Conservation (phyloP, 2,797 vertebrate species). For the Phataginus tetradactyla region DNA sequence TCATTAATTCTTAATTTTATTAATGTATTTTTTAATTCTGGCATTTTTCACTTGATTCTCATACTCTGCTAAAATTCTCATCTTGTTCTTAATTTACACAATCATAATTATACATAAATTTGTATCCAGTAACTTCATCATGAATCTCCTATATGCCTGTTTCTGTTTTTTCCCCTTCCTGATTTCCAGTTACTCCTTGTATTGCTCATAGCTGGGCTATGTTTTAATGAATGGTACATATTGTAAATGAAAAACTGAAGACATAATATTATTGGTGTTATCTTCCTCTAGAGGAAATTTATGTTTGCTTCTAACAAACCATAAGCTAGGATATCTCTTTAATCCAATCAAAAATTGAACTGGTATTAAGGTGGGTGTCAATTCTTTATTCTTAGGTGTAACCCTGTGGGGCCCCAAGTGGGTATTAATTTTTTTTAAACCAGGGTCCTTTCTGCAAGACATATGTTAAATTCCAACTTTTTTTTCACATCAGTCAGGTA, state of each 20-base stretch:
- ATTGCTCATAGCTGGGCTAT: not conserved
- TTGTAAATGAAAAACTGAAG: not conserved
- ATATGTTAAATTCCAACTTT: not conserved
- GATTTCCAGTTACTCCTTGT: not conserved
- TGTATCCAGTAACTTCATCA: not conserved
- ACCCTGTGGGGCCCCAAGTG: not conserved
- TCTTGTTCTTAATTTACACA: not conserved
- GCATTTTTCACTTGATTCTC: not conserved
- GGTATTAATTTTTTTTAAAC: not conserved
- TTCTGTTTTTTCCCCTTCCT: not conserved
- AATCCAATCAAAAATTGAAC: not conserved
- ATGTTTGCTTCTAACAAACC: not conserved
- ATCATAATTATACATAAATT: not conserved
- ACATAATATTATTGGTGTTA: not conserved
- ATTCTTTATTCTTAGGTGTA: not conserved
- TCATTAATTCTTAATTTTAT: not conserved
- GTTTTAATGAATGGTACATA: not conserved
- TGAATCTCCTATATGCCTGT: not conserved
- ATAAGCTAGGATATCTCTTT: not conserved
- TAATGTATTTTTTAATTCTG: not conserved
- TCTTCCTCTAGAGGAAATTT: not conserved
- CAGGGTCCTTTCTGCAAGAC: not conserved
- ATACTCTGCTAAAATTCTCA: not conserved
- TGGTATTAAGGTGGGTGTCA: not conserved
- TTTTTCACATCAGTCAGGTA: not conserved